A percentile compares a stretch with the other conserved stretches of the same genome.
phyloP scores from a whole-genome alignment of 2,888 invertebrate species.

The Itoplectis maculator region DNA sequence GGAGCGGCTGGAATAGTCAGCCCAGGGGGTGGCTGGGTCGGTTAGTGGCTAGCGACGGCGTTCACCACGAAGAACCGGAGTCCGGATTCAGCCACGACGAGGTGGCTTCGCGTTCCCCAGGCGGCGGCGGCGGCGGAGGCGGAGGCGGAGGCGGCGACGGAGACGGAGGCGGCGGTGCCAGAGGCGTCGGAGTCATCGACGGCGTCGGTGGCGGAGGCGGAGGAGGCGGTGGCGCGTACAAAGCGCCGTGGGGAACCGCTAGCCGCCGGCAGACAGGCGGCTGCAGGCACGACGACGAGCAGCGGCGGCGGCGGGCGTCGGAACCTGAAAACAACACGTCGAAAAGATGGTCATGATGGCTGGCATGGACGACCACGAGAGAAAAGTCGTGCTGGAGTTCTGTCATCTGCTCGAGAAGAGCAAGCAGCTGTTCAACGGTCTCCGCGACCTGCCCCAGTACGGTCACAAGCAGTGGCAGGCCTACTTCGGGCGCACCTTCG shows the following conservation, averaged over 20 bases:
- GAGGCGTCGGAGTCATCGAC: constrained; percentile 68
- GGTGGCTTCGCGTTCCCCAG: constrained; percentile 71
- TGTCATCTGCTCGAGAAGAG: constrained; percentile 98
- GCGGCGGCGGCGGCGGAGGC: constrained; percentile 69
- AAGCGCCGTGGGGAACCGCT: constrained; percentile 64
- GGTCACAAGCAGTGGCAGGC: constrained; percentile 99
- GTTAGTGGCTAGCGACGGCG: constrained; percentile 72
- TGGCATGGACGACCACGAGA: constrained; percentile 93
- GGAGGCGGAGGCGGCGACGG: constrained; percentile 56
- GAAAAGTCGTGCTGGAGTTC: constrained; percentile 97
- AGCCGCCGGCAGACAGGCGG: constrained; percentile 67
- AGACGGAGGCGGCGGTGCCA: constrained; percentile 70
- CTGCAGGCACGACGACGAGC: constrained; percentile 56
- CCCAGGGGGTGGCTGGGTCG: too few relatives aligned
- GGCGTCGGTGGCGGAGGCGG: constrained; percentile 69
- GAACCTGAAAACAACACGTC: constrained; percentile 69
- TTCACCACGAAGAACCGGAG: constrained; percentile 76
- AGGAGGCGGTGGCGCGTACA: constrained; percentile 63
- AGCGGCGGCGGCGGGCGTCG: not conserved
- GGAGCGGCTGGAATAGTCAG: too few relatives aligned
- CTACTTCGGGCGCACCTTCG: constrained; percentile 98
- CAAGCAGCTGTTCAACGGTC: constrained; percentile 98
- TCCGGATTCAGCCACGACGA: constrained; percentile 75
- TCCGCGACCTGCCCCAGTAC: constrained; percentile 98
- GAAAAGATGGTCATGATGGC: constrained; percentile 90